Evolutionary conservation across 2,113 vertebrate species (phyloP), one percentile per base, ranked within the genome.

Genomic region (Aptenodytes forsteri): DNA sequence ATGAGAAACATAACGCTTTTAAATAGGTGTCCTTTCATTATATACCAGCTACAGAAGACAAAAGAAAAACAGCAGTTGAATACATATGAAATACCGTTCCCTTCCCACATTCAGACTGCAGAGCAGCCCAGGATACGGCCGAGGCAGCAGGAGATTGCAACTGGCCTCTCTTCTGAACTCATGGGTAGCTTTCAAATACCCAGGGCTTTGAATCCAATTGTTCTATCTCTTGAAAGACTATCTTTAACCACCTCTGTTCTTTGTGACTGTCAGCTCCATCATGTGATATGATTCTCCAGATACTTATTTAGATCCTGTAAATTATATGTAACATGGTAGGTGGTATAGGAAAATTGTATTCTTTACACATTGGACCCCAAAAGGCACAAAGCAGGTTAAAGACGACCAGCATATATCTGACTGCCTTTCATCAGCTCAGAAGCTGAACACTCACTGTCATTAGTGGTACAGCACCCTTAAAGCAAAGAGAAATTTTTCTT

Each of bases 31-130:
- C 30, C 30, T 83, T 87, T 88, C 59, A 56, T 61, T 83, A 61
- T 38, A 52, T 56, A 50, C 22, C 27, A 65, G 40, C 29, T 92
- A 91, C 26, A 83, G 61, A 84, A 76, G 9, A 26, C 52, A 65
- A 64, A 91, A 93, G 65, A 44, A 81, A 96, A 93, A 38, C 40
- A 85, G 32, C 12, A 26, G 5, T 16, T 84, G 44, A 81, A 79
- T 64, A 58, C 12, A 9, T 44, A 72, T 0, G 0, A 79, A 84
- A 61, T 73, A 83, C 13, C 6, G 9, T 44, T 65, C 34, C 11
- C 10, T 58, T 73, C 13, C 26, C 42, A 46, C 27, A 55, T 38
- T 75, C 29, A 80, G 55, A 38, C 29, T 73, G 26, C 40, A 62
- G 55, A 30, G 52, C 34, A 77, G 26, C 20, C 58, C 50, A 52